Evolutionary conservation across 2,113 vertebrate genomes (phyloP), one percentile per base, ranked within the genome.

Genomic region (Scatophagus argus): DNA sequence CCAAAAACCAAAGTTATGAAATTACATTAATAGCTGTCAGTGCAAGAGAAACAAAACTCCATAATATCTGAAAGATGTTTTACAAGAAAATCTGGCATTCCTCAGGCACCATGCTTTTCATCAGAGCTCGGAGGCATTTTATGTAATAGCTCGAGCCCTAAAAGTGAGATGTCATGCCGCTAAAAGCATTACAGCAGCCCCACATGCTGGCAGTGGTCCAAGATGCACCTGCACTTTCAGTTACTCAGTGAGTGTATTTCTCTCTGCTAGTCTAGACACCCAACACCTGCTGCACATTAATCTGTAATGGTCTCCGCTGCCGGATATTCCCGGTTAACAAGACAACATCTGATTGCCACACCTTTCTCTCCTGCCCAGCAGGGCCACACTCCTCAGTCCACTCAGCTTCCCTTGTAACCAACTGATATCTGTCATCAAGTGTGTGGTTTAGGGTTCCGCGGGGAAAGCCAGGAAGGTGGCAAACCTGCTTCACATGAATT

Each of bases 181-280:
- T 82, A 73, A 83, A 89, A 89, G 80, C 86, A 88, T 87, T 77
- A 80, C 84, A 74, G 81, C 79, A 77, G 84, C 43, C 74, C 73
- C 74, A 69, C 49, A 52, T 43, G 72, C 77, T 91, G 86, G 90
- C 90, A 46, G 51, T 13, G 17, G 12, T 70, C 88, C 88, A 92
- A 94, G 86, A 92, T 94, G 91, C 91, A 94, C 93, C 91, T 94
- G 93, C 84, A 81, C 86, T 77, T 90, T 87, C 82, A 88, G 82
- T 92, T 90, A 90, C 85, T 87, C 79, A 74, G 81, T 17, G 17
- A 79, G 82, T 58, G 55, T 12, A 74, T 78, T 87, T 84, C 82
- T 84, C 78, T 62, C 51, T n/a, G 60, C 52, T 73, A 34, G 88
- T 93, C 90, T 90, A 93, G 88, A 93, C 91, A 81, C 71, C 67